Conservation (phyloP, 2,888 invertebrate genomes). For the Piscicola geometra region DNA sequence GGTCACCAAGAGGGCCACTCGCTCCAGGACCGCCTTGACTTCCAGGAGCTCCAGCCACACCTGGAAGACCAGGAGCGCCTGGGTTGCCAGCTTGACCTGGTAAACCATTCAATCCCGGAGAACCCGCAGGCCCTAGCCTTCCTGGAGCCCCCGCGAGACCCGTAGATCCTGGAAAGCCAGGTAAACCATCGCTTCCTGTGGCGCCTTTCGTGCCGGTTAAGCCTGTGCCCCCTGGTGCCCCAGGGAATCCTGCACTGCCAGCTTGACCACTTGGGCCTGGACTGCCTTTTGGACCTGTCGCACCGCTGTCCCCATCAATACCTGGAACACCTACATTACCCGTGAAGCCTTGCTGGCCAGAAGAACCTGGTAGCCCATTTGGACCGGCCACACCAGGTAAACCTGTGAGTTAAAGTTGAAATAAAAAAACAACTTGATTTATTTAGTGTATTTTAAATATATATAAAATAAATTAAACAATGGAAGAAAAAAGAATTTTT, state of each 20-base stretch:
- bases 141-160: background rate
- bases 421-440: too few species aligned
- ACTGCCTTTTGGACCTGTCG: slow-evolving; percentile 32
- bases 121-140: slow-evolving; percentile 28
- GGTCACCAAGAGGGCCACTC: slow-evolving; percentile 31
- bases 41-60: slow-evolving; percentile 26
- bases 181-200: background rate
- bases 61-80: slow-evolving; percentile 34
- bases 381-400: background rate
- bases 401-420: slow-evolving; percentile 29
- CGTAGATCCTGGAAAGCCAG: background rate
- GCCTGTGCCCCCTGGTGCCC: slow-evolving; percentile 34
- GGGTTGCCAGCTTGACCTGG: background rate
- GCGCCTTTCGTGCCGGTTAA: slow-evolving; percentile 31
- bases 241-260: slow-evolving; percentile 36
- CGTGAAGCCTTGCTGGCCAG: background rate
- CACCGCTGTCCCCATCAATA: background rate
- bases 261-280: slow-evolving; percentile 12
- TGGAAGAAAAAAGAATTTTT: too few species aligned
- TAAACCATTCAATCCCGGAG: background rate
- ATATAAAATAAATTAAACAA: too few species aligned
- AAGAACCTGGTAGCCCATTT: background rate
- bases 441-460: too few species aligned
- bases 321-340: background rate
- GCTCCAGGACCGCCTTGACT: slow-evolving; percentile 22